phyloP scores from a whole-genome alignment of 2,797 vertebrate species.

The Gadopsis bispinosus region DNA sequence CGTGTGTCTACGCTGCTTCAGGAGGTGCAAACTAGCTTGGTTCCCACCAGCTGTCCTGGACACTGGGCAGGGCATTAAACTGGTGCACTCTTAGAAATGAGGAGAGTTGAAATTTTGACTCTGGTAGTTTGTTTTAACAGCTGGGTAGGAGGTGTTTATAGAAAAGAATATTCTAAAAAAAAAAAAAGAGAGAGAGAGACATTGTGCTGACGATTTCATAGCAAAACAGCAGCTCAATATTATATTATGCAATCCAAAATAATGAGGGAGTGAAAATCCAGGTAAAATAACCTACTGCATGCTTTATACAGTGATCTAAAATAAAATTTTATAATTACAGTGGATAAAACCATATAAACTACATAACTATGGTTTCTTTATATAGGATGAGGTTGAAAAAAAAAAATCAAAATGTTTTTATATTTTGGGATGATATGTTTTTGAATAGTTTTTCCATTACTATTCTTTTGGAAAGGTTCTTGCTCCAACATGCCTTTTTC shows the following conservation, averaged over 20 bases:
- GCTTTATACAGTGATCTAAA: not conserved
- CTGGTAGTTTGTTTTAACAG: not conserved
- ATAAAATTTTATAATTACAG: not conserved
- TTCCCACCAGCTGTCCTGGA: conserved; percentile 96
- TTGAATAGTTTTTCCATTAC: conserved; percentile 10
- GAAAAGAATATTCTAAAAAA: conserved; percentile 19
- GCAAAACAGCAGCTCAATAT: not conserved
- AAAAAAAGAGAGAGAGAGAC: not conserved
- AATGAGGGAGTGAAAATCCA: not conserved
- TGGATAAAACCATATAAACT: not conserved
- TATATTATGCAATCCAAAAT: too few relatives aligned
- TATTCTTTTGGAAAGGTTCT: conserved; percentile 12
- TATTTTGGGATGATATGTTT: conserved; percentile 2
- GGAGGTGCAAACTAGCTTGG: conserved; percentile 94
- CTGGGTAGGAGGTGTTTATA: conserved; percentile 23
- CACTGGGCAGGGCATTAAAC: conserved; percentile 97
- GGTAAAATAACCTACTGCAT: not conserved
- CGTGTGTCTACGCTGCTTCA: conserved; percentile 91
- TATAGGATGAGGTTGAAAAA: not conserved
- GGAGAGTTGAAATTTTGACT: not conserved
- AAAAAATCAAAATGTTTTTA: not conserved
- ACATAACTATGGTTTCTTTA: not conserved
- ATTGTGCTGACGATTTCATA: not conserved
- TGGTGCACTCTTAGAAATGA: conserved; percentile 89
- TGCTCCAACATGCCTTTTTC: not conserved